phyloP scores from a whole-genome alignment of 2,888 invertebrate species.

The Lasioglossum malachurum region DNA sequence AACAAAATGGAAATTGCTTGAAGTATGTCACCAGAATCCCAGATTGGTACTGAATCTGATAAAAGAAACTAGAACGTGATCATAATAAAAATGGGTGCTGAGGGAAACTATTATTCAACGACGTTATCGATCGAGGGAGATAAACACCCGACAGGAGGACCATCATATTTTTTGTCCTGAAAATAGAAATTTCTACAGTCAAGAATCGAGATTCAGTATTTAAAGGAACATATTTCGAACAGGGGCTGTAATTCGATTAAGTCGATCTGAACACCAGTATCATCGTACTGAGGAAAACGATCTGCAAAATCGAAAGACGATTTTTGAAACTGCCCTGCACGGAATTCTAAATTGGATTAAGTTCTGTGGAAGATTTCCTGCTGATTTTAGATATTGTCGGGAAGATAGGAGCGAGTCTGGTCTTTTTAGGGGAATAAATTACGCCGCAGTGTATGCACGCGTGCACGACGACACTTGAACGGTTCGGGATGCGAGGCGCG shows the following conservation, averaged over 20 bases:
- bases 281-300: neutral
- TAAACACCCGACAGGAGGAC: too few relatives aligned
- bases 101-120: neutral
- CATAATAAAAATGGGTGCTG: neutral
- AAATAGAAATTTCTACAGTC: neutral
- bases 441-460: slow-evolving; percentile 15
- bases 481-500: slow-evolving; percentile 21
- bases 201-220: neutral
- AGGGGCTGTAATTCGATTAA: neutral
- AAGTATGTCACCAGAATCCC: too few relatives aligned
- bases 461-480: slow-evolving; percentile 23
- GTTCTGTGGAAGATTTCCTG: neutral
- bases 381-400: neutral
- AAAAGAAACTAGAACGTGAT: neutral
- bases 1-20: too few relatives aligned
- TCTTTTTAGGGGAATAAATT: neutral
- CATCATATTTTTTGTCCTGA: too few relatives aligned
- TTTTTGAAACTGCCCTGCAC: neutral
- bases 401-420: neutral
- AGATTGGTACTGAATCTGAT: neutral
- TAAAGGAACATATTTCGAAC: neutral
- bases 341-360: neutral
- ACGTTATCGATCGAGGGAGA: neutral
- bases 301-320: too few relatives aligned
- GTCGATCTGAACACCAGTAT: neutral